Base-by-base conservation (phyloP, 2,113 vertebrate species). In the Nibea albiflora region DNA sequence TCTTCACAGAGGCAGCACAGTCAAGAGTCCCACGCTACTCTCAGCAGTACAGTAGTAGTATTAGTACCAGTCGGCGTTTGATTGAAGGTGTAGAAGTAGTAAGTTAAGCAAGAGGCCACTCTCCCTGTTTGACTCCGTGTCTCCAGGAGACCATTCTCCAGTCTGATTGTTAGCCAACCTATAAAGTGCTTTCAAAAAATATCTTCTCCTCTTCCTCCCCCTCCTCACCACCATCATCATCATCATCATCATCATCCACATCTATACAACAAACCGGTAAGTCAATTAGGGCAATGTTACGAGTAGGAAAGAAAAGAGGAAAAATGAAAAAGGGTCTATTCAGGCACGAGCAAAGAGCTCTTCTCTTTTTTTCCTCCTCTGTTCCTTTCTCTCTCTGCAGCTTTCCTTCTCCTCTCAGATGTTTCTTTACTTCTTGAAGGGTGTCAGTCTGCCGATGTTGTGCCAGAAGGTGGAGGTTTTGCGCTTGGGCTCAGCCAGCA, bases 381-480 rank as follows among this genome's bases (percentile, higher is more conserved):
- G 0, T 35, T 65, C 73, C 74, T 26, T 35, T 35, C 35, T 49
- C 66, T 26, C 58, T 66, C 52, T 54, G 52, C 58, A n/a, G 47
- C 65, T 49, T 44, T 24, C 12, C 24, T 39, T 0, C 54, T 66
- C 49, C 46, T 54, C n/a, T 47, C 1, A 16, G 5, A 22, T 26
- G 1, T 5, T 26, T 5, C 44, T 65, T 73, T 72, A 98, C 91
- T 98, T 99, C 81, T 96, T 96, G 94, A 99, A 99, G 4, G 97
- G 97, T 0, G 97, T 96, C 94, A 99, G 95, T 88, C 97, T 94
- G 90, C 97, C 98, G 67, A 98, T 98, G 94, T 96, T 98, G 92
- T 99, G 97, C 97, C 98, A 99, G 95, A 99, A 99, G 91, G 97
- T 97, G 71, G 96, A 97, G 58, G 96, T 95, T 93, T 98, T 99